A percentile compares a stretch with the other conserved stretches of the same genome.
Conservation (phyloP, 2,888 invertebrate genomes). For the Melipona bicolor region DNA sequence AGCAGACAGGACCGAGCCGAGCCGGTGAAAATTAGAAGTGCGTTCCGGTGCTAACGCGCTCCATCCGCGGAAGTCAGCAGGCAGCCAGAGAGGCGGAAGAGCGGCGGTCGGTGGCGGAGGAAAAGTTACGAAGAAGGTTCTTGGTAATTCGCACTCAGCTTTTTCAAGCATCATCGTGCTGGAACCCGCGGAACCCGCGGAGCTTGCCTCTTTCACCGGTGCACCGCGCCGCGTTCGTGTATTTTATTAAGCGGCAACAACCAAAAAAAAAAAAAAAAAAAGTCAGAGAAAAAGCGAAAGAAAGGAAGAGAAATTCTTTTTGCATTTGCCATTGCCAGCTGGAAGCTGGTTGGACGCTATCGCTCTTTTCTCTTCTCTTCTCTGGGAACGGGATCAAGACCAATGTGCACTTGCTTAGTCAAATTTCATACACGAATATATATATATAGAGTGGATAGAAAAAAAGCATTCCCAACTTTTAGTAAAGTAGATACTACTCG, state of each 20-base stretch:
- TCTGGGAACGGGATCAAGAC: too few species aligned
- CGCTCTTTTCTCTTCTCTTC: background rate
- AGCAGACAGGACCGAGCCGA: slow-evolving; percentile 20
- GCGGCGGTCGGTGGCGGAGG: background rate
- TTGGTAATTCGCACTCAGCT: slow-evolving; percentile 43
- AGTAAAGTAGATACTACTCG: too few species aligned
- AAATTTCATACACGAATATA: too few species aligned
- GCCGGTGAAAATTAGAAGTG: slow-evolving; percentile 52
- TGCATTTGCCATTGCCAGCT: background rate
- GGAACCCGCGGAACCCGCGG: background rate
- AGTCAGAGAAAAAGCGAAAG: background rate
- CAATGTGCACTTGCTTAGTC: too few species aligned
- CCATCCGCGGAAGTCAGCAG: background rate
- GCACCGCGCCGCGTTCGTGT: slow-evolving; percentile 11
- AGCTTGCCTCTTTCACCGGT: slow-evolving; percentile 18
- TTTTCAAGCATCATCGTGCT: slow-evolving; percentile 44
- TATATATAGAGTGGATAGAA: too few species aligned
- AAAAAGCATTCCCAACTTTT: too few species aligned
- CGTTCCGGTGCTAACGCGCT: slow-evolving; percentile 34
- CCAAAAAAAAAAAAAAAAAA: background rate
- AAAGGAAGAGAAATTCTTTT: background rate
- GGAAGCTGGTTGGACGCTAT: slow-evolving; percentile 1
- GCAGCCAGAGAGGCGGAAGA: background rate
- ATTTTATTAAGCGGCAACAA: slow-evolving; percentile 47
- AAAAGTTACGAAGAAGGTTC: slow-evolving; percentile 30